These are phyloP conservation scores for Platyscapa corneri DNA, from an alignment of 1,140 invertebrate genomes.

Conservation along the genomic window DNA sequence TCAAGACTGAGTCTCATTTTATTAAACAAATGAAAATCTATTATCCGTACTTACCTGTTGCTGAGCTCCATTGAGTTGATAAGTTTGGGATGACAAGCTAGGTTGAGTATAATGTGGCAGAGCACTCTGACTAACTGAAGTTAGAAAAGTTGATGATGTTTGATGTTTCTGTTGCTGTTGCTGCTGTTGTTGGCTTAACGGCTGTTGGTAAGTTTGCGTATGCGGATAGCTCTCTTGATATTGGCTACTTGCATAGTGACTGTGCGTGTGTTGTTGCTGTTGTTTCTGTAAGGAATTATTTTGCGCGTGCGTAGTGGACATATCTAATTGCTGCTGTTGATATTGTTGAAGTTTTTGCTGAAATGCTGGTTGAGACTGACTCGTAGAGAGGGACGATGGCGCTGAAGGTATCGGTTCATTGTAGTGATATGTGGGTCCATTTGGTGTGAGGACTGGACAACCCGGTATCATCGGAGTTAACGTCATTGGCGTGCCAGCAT, in stretches of 20 bases:
- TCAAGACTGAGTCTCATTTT: no score
- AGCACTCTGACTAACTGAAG: conserved; percentile 66
- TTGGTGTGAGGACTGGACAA: conserved; percentile 70
- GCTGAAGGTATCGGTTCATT: conserved; percentile 72
- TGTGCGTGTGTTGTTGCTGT: conserved; percentile 67
- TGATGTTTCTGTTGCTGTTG: conserved; percentile 58
- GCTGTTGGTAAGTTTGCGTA: conserved; percentile 73
- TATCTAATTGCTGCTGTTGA: conserved; percentile 59
- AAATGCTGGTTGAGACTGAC: conserved; percentile 74
- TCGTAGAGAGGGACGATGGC: conserved; percentile 73
- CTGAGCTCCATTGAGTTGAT: conserved; percentile 70
- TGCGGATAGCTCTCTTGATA: conserved; percentile 73
- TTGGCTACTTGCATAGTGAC: conserved; percentile 69
- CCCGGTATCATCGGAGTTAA: conserved; percentile 72
- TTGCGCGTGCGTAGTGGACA: neutral
- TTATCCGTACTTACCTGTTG: conserved; percentile 60
- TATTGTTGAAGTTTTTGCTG: conserved; percentile 70
- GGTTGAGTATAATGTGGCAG: conserved; percentile 68
- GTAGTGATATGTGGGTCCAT: conserved; percentile 72
- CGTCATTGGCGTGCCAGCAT: conserved; percentile 68
- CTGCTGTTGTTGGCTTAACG: conserved; percentile 8
- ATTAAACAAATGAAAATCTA: neutral
- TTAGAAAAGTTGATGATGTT: conserved; percentile 67
- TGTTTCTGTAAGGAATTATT: conserved; percentile 25
- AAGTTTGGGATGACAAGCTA: conserved; percentile 62